Percentiles rank a stretch among this genome's conserved stretches.
phyloP scores from a whole-genome alignment of 2,888 invertebrate species.

The Hoplodrina ambigua region DNA sequence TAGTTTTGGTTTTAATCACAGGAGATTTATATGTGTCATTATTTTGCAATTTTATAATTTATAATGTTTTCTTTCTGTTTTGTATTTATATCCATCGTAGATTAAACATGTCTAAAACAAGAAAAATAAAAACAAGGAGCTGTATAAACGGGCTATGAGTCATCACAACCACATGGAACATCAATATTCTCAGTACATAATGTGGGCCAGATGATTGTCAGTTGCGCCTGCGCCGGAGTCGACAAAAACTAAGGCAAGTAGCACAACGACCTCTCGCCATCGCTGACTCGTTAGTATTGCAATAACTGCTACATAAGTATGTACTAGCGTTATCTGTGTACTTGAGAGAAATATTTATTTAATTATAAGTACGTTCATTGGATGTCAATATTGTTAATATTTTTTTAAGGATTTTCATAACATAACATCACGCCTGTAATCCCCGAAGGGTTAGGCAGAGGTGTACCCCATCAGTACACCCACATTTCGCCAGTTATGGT shows the following conservation, averaged over 20 bases:
- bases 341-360: constrained; percentile 2
- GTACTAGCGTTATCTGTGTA: constrained; percentile 8
- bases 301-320: constrained; percentile 23
- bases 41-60: too few relatives aligned
- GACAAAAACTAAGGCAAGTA: constrained; percentile 44
- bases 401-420: too few relatives aligned
- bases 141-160: constrained; percentile 5
- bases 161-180: constrained; percentile 38
- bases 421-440: too few relatives aligned
- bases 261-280: constrained; percentile 49
- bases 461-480: too few relatives aligned
- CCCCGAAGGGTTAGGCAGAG: too few relatives aligned
- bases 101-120: too few relatives aligned
- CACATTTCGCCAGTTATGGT: too few relatives aligned
- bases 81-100: too few relatives aligned
- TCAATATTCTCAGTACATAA: constrained; percentile 35
- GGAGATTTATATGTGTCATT: too few relatives aligned
- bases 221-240: constrained; percentile 10
- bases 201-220: constrained; percentile 41
- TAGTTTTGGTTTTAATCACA: too few relatives aligned
- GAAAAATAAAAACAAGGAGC: not conserved
- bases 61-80: too few relatives aligned
- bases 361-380: not conserved
- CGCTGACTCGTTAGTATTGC: constrained; percentile 22
- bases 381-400: not conserved